phyloP scores from a whole-genome alignment of 2,797 vertebrate genomes.

The Pampus argenteus region DNA sequence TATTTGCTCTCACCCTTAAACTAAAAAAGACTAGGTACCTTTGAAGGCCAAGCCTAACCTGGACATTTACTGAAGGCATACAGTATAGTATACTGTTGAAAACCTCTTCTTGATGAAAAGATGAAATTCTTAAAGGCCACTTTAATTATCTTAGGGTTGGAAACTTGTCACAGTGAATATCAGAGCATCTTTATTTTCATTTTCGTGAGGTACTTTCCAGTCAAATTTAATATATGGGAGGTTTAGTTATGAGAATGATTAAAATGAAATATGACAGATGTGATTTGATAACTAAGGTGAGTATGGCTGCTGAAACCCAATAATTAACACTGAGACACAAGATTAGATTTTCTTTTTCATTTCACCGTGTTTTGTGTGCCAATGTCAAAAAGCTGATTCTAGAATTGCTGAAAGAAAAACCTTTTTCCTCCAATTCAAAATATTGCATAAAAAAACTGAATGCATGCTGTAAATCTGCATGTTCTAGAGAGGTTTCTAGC shows the following conservation, averaged over 20 bases:
- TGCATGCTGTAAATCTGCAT: background rate
- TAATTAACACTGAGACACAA: background rate
- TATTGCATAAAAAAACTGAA: background rate
- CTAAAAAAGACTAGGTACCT: background rate
- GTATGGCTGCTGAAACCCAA: no score
- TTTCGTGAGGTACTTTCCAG: no score
- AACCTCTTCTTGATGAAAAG: conserved; percentile 11
- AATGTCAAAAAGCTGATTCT: background rate
- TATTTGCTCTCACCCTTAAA: background rate
- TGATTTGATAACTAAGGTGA: no score
- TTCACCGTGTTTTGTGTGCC: background rate
- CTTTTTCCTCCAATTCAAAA: background rate
- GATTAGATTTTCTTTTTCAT: background rate
- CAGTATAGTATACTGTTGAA: background rate
- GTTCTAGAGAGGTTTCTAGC: background rate
- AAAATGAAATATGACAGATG: background rate
- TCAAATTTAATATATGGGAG: no score
- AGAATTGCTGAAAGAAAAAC: background rate
- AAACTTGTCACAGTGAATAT: background rate
- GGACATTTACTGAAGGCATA: background rate
- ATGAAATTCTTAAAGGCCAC: background rate
- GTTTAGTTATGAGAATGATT: no score
- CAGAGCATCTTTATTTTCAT: background rate
- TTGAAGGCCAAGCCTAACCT: background rate
- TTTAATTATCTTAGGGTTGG: background rate